A percentile compares a stretch with the other conserved stretches of the same genome.
Evolutionary conservation across 2,113 vertebrate genomes (phyloP).

Genomic region (Chionis minor): DNA sequence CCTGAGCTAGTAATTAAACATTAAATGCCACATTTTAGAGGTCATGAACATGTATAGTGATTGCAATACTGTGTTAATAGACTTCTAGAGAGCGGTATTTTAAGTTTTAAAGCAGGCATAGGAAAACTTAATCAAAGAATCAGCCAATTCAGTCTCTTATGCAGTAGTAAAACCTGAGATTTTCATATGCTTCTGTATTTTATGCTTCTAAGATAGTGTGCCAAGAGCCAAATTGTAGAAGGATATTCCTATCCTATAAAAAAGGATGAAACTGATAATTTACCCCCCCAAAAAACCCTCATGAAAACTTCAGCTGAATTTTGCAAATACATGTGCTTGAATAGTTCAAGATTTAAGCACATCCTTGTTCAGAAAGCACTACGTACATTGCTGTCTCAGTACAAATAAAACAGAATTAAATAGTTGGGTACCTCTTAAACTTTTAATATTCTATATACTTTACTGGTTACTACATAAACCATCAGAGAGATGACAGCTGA

Average conservation of each 20-base stretch:
- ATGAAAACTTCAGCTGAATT: background rate
- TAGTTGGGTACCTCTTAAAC: background rate
- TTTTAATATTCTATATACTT: background rate
- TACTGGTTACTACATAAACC: background rate
- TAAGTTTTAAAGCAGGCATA: background rate
- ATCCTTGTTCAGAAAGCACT: background rate
- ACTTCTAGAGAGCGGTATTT: background rate
- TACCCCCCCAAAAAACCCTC: background rate
- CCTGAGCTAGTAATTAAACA: background rate
- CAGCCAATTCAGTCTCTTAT: background rate
- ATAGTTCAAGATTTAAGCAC: background rate
- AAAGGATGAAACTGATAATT: background rate
- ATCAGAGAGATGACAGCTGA: background rate
- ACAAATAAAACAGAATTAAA: background rate
- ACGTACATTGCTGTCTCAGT: background rate
- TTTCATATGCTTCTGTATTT: background rate
- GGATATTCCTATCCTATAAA: background rate
- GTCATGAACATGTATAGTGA: background rate
- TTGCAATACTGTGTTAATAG: background rate
- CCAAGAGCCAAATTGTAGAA: background rate
- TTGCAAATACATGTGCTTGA: background rate
- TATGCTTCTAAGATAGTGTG: background rate
- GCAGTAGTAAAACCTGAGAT: background rate
- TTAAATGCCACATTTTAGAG: background rate
- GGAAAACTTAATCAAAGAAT: background rate